Evolutionary conservation across 1,140 invertebrate genomes (phyloP).

Genomic region (Hycleus phaleratus): DNA sequence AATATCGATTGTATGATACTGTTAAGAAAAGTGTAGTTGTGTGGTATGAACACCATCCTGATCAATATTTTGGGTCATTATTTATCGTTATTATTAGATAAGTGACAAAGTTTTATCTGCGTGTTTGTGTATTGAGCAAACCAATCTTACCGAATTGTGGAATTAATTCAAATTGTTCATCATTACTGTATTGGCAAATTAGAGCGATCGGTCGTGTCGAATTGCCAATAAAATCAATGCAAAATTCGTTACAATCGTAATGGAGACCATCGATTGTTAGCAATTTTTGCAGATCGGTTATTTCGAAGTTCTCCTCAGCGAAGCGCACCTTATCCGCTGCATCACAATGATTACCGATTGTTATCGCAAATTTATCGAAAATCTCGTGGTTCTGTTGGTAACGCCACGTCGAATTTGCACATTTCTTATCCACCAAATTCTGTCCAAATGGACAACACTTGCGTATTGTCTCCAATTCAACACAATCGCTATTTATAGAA

Average conservation of each 20-base stretch:
- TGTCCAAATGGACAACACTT: slow-evolving; percentile 8
- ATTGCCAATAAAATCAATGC: slow-evolving; percentile 4
- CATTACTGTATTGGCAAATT: background rate
- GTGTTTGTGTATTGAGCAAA: too few relatives aligned
- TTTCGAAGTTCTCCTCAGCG: background rate
- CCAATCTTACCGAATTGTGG: too few relatives aligned
- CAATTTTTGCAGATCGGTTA: background rate
- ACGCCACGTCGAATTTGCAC: background rate
- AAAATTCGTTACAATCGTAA: background rate
- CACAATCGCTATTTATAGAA: background rate
- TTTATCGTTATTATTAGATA: too few relatives aligned
- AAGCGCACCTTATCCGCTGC: background rate
- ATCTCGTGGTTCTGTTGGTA: background rate
- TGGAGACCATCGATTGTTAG: background rate
- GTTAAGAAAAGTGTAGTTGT: too few relatives aligned
- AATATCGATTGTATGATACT: too few relatives aligned
- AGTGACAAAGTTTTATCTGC: too few relatives aligned
- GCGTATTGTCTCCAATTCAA: background rate
- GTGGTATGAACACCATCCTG: too few relatives aligned
- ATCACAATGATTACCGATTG: background rate
- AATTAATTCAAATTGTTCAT: background rate
- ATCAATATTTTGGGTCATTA: too few relatives aligned
- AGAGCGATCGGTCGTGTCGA: background rate
- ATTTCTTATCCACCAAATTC: slow-evolving; percentile 4
- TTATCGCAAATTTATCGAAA: background rate